Base-by-base conservation (phyloP, 2,888 invertebrate genomes). In the Dioctria linearis region DNA sequence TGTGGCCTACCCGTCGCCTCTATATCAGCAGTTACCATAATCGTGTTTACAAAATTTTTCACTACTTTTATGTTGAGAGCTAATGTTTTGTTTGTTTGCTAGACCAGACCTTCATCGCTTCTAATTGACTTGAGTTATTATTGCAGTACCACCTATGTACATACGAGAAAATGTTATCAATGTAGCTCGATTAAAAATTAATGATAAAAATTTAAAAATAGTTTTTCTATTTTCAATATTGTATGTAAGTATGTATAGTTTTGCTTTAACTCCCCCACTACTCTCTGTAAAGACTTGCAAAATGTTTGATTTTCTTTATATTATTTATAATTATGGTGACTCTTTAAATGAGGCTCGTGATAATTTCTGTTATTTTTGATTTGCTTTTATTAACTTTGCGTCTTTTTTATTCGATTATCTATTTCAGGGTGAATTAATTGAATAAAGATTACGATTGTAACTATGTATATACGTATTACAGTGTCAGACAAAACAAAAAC, bases 111-210 rank as follows among this genome's bases (percentile, higher is more conserved):
- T 57, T 43, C 43, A 11, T 13, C 11, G n/a, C 54, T 75, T 75
- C 43, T 59, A 75, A 54, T 75, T 43, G 43, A 59, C 42, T 59
- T 75, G 57, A 69, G 49, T 42, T 65, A 51, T 69, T 69, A 51
- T 51, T 39, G 4, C 49, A 13, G 51, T 39, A 25, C 25, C 25
- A 25, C 25, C 65, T 42, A 5, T 42, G 65, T 40, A 3, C 65
- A 9, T 25, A 25, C 25, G 6, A 37, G 37, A 63, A 4, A 40
- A 25, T 25, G 40, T 75, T 75, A 75, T 75, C 73, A 59, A 75
- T 75, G 73, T 59, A 75, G 43, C 5, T 42, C 43, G 51, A 75
- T 75, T 75, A 75, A 49, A 75, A 75, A 75, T 59, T 75, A 40
- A 59, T 51, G n/a, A 59, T 75, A 59, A 9, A 59, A 49, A 43